Percentiles rank a stretch among this genome's conserved stretches.
Evolutionary conservation across 2,888 invertebrate species (phyloP).

Genomic region (Drosophila limbata): DNA sequence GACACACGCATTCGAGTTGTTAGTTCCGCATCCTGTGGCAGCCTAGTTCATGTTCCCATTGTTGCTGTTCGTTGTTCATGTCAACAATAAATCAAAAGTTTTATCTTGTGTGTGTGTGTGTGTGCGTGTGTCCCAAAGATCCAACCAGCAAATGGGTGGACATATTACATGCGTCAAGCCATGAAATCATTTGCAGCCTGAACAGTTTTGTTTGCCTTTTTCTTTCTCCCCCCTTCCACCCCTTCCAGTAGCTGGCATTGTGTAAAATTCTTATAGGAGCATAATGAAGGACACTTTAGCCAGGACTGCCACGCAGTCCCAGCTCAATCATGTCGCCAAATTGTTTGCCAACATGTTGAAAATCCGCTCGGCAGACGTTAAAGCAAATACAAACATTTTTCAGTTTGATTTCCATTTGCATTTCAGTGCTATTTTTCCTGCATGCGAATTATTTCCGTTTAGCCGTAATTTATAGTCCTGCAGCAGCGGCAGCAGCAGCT

Average conservation of each 20-base stretch:
- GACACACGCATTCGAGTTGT: conserved; percentile 57
- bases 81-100: conserved; percentile 80
- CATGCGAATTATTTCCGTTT: conserved; percentile 75
- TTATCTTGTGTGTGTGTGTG: conserved; percentile 53
- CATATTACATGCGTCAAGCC: conserved; percentile 53
- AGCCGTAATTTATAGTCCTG: conserved; percentile 72
- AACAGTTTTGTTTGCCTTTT: conserved; percentile 41
- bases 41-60: conserved; percentile 22
- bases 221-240: background rate
- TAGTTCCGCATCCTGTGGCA: conserved; percentile 42
- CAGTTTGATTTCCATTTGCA: conserved; percentile 61
- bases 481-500: conserved; percentile 33
- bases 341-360: conserved; percentile 71
- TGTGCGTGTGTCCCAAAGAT: background rate
- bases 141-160: conserved; percentile 43
- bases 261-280: conserved; percentile 35
- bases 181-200: conserved; percentile 67
- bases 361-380: conserved; percentile 65
- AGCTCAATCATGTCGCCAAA: conserved; percentile 58
- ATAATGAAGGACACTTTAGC: conserved; percentile 29
- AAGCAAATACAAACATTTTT: conserved; percentile 52
- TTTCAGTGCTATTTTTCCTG: conserved; percentile 23
- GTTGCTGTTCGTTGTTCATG: conserved; percentile 63
- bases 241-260: conserved; percentile 25
- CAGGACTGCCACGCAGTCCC: conserved; percentile 26